Percentiles rank a stretch among this genome's conserved stretches.
Conservation (phyloP, 92 coral and sea anemone genomes). For the Paramuricea clavata region DNA sequence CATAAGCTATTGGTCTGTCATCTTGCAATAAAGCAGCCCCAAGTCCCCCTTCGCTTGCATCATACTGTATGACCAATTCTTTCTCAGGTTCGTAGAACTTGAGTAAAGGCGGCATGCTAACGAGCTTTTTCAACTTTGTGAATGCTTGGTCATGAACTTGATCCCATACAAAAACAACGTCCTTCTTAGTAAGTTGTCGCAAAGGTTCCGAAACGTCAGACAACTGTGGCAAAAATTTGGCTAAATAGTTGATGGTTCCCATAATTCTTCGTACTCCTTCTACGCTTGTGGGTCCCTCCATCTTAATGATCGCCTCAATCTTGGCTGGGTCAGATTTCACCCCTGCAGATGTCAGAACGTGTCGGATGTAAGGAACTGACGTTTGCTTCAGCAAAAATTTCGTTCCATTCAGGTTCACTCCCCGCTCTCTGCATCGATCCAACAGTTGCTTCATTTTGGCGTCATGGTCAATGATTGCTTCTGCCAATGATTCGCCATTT, state of each 20-base stretch:
- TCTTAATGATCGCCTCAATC: no score
- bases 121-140: conserved; percentile 22
- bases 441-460: no score
- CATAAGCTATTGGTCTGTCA: conserved; percentile 29
- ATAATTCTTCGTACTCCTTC: conserved; percentile 37
- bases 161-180: conserved; percentile 22
- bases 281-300: conserved; percentile 29
- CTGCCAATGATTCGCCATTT: conserved; percentile 20
- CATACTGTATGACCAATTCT: conserved; percentile 14
- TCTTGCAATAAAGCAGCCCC: conserved; percentile 47
- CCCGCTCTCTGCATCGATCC: conserved; percentile 50
- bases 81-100: conserved; percentile 53
- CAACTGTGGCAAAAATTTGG: conserved; percentile 50
- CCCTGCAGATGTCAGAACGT: conserved; percentile 49
- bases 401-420: no score
- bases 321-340: conserved; percentile 61
- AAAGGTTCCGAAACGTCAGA: conserved; percentile 34
- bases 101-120: conserved; percentile 43
- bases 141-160: conserved; percentile 36
- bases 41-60: conserved; percentile 39
- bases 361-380: conserved; percentile 56
- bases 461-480: conserved; percentile 58
- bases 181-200: conserved; percentile 21
- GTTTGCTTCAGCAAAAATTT: no score
- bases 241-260: conserved; percentile 53